Percentiles rank a stretch among this genome's conserved stretches.
phyloP scores from a whole-genome alignment of 2,797 vertebrate genomes.

The Tangara arthus region DNA sequence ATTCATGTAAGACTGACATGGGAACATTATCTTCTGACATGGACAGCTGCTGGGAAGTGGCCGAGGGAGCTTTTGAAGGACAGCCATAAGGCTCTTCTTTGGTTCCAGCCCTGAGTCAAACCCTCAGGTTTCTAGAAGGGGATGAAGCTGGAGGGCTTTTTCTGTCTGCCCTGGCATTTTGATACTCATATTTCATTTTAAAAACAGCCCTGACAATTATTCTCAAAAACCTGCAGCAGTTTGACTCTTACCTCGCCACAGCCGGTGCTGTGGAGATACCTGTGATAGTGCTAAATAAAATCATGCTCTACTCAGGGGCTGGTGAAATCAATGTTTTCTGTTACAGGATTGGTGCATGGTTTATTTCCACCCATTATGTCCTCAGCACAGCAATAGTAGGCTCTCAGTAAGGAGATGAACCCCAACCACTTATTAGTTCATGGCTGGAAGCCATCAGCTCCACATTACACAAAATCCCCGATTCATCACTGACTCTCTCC shows the following conservation, averaged over 20 bases:
- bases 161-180: neutral
- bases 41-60: neutral
- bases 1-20: neutral
- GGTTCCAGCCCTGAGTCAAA: neutral
- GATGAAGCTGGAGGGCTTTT: neutral
- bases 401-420: slow-evolving; percentile 36
- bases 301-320: neutral
- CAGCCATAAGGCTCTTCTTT: neutral
- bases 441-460: slow-evolving; percentile 56
- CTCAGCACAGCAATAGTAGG: neutral
- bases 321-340: slow-evolving; percentile 18
- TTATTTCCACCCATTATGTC: slow-evolving; percentile 29
- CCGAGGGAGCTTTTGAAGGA: neutral
- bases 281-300: neutral
- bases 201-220: neutral
- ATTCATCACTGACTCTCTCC: slow-evolving; percentile 23
- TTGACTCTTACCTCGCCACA: neutral
- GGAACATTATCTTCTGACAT: neutral
- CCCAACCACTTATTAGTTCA: slow-evolving; percentile 54
- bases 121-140: neutral
- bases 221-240: neutral
- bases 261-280: neutral
- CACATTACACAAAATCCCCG: slow-evolving; percentile 21
- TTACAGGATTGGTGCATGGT: neutral
- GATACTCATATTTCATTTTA: neutral